These are phyloP conservation scores for Paelopatides confundens DNA, from an alignment of 53 echinoderm and acorn worm species.

Conservation along the genomic window DNA sequence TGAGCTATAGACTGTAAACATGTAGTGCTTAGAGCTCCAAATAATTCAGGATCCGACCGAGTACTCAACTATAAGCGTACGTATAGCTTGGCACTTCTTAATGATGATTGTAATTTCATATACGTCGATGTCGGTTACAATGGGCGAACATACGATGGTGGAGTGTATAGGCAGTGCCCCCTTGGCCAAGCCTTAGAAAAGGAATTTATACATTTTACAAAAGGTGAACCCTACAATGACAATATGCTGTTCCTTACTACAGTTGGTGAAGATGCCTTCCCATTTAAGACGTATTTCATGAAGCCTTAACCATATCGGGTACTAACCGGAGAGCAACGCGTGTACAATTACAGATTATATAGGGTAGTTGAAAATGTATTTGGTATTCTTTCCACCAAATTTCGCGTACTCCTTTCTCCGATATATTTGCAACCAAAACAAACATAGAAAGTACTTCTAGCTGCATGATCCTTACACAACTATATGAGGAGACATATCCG, in stretches of 20 bases:
- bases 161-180: neutral
- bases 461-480: too few species aligned
- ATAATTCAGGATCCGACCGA: constrained; percentile 31
- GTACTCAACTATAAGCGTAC: constrained; percentile 56
- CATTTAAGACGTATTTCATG: neutral
- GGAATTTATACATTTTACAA: neutral
- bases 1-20: constrained; percentile 60
- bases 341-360: neutral
- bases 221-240: neutral
- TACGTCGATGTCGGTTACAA: constrained; percentile 52
- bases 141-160: too few species aligned
- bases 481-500: too few species aligned
- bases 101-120: constrained; percentile 49
- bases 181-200: neutral
- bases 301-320: neutral
- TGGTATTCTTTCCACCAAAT: too few species aligned
- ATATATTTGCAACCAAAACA: too few species aligned
- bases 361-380: too few species aligned
- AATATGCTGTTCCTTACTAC: constrained; percentile 3
- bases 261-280: constrained; percentile 52
- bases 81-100: constrained; percentile 36
- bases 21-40: constrained; percentile 24
- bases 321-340: neutral
- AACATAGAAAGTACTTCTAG: too few species aligned
- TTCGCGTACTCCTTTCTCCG: too few species aligned